Conservation (phyloP, 2,113 vertebrate species). For the Megaceryle maxima region DNA sequence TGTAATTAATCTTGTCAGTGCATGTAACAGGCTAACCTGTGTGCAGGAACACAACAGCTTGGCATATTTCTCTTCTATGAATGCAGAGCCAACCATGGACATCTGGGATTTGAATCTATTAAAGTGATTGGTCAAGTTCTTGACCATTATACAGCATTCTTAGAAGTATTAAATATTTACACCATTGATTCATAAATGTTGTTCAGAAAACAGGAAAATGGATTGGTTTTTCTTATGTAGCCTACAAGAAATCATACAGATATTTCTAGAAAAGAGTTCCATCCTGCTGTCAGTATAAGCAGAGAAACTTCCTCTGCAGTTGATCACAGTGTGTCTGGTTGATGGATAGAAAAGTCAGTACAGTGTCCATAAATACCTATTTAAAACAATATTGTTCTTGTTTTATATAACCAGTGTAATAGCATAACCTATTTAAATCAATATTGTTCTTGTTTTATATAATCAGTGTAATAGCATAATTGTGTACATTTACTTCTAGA, state of each 20-base stretch:
- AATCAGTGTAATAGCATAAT: background rate
- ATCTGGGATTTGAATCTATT: conserved; percentile 38
- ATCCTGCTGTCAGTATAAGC: background rate
- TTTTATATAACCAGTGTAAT: background rate
- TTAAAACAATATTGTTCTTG: background rate
- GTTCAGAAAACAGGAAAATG: background rate
- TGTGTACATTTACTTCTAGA: background rate
- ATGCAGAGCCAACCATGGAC: background rate
- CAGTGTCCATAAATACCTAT: background rate
- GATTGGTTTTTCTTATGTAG: background rate
- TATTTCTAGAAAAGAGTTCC: background rate
- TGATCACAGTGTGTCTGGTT: background rate
- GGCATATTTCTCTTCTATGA: background rate
- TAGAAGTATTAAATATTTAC: conserved; percentile 68
- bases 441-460: background rate
- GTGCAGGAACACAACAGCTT: background rate
- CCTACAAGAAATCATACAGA: background rate
- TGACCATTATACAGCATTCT: conserved; percentile 21
- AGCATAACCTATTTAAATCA: background rate
- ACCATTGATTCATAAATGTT: conserved; percentile 1
- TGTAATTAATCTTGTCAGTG: conserved; percentile 74
- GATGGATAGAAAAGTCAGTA: background rate
- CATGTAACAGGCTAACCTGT: background rate
- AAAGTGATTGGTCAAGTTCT: conserved; percentile 18
- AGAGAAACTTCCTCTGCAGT: background rate